Base-by-base conservation (phyloP, 2,113 vertebrate genomes). In the Phocoena sinus region DNA sequence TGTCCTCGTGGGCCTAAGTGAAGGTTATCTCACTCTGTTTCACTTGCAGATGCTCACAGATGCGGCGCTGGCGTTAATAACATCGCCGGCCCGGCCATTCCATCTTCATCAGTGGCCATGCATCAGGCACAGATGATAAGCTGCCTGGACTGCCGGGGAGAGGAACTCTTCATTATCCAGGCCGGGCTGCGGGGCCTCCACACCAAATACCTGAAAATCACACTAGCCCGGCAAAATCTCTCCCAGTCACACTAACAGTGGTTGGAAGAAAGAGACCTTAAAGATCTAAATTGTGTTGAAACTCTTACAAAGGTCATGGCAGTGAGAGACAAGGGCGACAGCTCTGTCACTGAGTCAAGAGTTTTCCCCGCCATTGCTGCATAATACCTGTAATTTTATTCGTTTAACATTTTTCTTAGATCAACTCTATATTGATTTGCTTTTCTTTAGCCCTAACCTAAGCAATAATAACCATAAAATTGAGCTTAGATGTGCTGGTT, bases 1-100 rank as follows among this genome's bases (percentile, higher is more conserved):
- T 97, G 98, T 98, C 98, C 98, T 98, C 93, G 0, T 53, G 97
- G 92, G 97, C 91, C 91, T 84, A 77, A 95, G 96, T 98, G 98
- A 99, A 98, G 98, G 98, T 94, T 98, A 98, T 93, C 97, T 87
- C 95, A 97, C 98, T 98, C 97, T 96, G 97, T 98, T 98, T 98
- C 97, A 96, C 98, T 98, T 98, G 96, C 98, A 98, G 97, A 97
- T 93, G 97, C 97, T 94, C 97, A 56, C 56, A 71, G 3, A 92
- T 89, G 94, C 23, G 15, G 44, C 1, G 0, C 94, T 47, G 71
- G 74, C 95, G 92, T 97, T 98, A 98, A 98, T 98, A 98, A 97
- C 96, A 41, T 38, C 26, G 77, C 67, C 25, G 95, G 92, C 96
- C 92, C 77, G 36, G 94, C 96, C 77, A 12, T 89, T 99, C 96